Conservation (phyloP, 2,888 invertebrate species). For the Lepeophtheirus nordmannii region DNA sequence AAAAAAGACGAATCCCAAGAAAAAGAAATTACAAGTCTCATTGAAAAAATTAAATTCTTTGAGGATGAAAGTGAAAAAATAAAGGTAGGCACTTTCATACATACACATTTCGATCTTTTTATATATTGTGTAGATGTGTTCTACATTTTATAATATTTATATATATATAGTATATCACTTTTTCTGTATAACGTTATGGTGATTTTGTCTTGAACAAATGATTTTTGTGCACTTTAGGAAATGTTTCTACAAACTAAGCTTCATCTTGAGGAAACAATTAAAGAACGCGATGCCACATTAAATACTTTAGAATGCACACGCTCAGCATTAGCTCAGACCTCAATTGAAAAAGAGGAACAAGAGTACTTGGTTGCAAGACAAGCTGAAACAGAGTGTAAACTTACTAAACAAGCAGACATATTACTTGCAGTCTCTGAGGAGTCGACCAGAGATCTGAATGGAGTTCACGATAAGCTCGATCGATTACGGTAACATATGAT, state of each 20-base stretch:
- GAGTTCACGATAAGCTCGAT: constrained; percentile 50
- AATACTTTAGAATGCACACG: constrained; percentile 28
- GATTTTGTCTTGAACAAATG: too few relatives aligned
- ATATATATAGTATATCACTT: too few relatives aligned
- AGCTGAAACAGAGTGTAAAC: constrained; percentile 45
- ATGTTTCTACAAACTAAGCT: constrained; percentile 28
- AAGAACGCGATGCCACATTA: constrained; percentile 36
- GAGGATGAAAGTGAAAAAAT: constrained; percentile 45
- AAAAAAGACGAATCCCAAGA: constrained; percentile 41
- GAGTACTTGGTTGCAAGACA: constrained; percentile 49
- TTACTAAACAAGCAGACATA: constrained; percentile 46
- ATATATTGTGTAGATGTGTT: background rate
- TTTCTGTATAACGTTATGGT: too few relatives aligned
- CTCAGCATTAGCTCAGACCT: constrained; percentile 36
- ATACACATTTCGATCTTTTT: background rate
- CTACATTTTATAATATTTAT: too few relatives aligned
- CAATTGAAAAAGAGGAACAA: constrained; percentile 47
- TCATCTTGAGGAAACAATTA: constrained; percentile 33
- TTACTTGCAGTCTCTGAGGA: constrained; percentile 48
- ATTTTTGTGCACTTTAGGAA: background rate
- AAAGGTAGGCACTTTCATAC: background rate
- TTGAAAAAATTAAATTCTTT: constrained; percentile 48
- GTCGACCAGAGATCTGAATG: constrained; percentile 45
- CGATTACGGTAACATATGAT: constrained; percentile 38
- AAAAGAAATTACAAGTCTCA: constrained; percentile 52